These are phyloP conservation scores for Xerus inauris DNA, from an alignment of 2,113 vertebrate genomes.

Conservation along the genomic window DNA sequence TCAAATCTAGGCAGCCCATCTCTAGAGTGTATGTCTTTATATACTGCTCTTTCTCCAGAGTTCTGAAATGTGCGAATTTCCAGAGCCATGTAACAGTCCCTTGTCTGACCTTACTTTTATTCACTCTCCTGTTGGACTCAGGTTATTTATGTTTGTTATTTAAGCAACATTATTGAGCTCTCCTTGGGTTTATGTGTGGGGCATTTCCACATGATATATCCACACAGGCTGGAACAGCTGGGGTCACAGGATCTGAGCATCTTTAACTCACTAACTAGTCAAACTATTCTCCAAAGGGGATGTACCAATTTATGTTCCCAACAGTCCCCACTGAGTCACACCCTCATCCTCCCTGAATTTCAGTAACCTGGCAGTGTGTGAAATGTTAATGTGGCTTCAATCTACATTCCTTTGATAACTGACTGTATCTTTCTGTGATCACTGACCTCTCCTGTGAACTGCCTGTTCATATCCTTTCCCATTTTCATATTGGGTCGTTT, in stretches of 20 bases:
- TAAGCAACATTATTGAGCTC: background rate
- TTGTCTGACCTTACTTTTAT: too few species aligned
- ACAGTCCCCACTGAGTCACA: background rate
- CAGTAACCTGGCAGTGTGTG: background rate
- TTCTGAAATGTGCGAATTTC: fast-evolving
- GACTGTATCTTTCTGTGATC: background rate
- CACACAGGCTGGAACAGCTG: background rate
- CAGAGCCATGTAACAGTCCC: background rate
- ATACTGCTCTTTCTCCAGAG: background rate
- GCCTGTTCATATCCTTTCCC: background rate
- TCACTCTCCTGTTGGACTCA: background rate
- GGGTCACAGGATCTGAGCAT: background rate
- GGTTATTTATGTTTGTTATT: too few species aligned
- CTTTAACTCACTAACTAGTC: background rate
- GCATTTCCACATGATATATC: background rate
- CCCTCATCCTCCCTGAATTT: background rate
- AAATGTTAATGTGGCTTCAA: background rate
- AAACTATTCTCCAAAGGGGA: background rate
- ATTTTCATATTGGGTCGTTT: background rate
- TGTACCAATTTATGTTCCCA: fast-evolving
- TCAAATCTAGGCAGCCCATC: background rate
- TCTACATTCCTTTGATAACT: background rate
- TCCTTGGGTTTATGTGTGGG: background rate
- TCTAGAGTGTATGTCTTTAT: background rate
- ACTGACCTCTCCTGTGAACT: background rate